These are phyloP conservation scores for Phylloscopus trochilus DNA, from an alignment of 2,113 vertebrate genomes.

Conservation along the genomic window DNA sequence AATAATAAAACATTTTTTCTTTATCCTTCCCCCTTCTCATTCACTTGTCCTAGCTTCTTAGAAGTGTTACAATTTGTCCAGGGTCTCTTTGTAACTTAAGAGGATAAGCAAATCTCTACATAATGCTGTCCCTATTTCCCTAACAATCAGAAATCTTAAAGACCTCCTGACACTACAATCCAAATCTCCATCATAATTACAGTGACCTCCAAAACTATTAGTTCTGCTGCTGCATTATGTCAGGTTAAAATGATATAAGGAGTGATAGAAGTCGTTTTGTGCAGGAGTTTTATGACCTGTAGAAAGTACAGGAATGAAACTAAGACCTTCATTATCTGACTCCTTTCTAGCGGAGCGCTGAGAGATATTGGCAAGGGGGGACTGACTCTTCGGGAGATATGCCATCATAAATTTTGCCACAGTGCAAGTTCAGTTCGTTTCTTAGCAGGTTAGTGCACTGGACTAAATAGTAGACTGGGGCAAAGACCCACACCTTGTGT, in stretches of 20 bases:
- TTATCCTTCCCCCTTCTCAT: neutral
- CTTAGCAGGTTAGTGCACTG: neutral
- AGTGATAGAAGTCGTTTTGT: neutral
- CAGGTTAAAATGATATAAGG: neutral
- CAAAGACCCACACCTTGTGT: neutral
- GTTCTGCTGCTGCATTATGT: neutral
- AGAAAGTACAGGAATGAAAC: neutral
- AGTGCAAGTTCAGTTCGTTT: neutral
- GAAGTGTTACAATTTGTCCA: neutral
- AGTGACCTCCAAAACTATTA: neutral
- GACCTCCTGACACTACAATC: neutral
- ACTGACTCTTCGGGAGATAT: neutral
- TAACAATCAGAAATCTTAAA: neutral
- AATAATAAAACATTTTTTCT: neutral
- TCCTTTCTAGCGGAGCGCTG: neutral
- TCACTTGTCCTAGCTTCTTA: neutral
- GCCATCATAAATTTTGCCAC: neutral
- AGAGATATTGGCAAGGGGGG: neutral
- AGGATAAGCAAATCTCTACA: neutral
- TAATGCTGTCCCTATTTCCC: neutral
- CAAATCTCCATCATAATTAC: neutral
- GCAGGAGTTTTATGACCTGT: neutral
- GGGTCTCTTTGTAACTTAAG: neutral
- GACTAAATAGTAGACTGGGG: too few species aligned
- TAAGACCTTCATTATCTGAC: neutral